These are phyloP conservation scores for Drosophila robusta DNA, from an alignment of 2,888 invertebrate species.

Conservation along the genomic window DNA sequence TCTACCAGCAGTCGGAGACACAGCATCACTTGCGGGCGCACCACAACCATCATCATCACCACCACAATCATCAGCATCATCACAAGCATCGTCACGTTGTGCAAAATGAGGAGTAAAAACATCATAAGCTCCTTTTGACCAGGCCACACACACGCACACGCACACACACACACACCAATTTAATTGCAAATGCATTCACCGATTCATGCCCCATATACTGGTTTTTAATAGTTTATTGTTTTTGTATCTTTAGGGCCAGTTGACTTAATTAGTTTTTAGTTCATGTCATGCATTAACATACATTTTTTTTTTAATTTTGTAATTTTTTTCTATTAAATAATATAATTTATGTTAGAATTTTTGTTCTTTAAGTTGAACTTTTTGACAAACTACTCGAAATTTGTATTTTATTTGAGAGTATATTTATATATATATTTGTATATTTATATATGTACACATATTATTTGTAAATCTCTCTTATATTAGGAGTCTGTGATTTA, in stretches of 20 bases:
- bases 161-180: constrained; percentile 9
- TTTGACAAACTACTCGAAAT: constrained; percentile 64
- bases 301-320: constrained; percentile 26
- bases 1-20: constrained; percentile 47
- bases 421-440: constrained; percentile 25
- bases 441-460: constrained; percentile 38
- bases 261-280: constrained; percentile 72
- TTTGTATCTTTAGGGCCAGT: constrained; percentile 63
- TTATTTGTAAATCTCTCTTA: constrained; percentile 68
- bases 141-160: constrained; percentile 9
- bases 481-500: constrained; percentile 83
- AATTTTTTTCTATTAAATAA: constrained; percentile 32
- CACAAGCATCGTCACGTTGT: constrained; percentile 55
- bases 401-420: constrained; percentile 60
- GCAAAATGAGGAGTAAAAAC: constrained; percentile 51
- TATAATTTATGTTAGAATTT: constrained; percentile 48
- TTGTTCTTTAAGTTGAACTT: constrained; percentile 54
- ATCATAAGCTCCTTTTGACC: constrained; percentile 9
- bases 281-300: constrained; percentile 43
- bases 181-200: constrained; percentile 30
- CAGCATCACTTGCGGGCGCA: constrained; percentile 48
- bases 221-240: constrained; percentile 54
- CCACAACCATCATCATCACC: constrained; percentile 44
- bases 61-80: constrained; percentile 68
- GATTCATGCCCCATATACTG: constrained; percentile 49